Conservation (phyloP, 2,797 vertebrate genomes). For the Eulemur mongoz region DNA sequence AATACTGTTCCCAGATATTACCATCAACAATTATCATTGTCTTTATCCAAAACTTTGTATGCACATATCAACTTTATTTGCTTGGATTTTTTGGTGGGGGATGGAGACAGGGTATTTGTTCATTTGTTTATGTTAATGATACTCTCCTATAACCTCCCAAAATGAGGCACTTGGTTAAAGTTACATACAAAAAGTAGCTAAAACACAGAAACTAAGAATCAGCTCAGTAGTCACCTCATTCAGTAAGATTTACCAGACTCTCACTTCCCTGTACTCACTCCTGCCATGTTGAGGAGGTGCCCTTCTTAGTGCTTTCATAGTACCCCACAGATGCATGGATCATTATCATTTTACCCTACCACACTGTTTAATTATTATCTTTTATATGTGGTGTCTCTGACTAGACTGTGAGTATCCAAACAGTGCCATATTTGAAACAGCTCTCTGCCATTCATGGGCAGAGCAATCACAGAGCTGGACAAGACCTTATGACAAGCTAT, state of each 20-base stretch:
- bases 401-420: neutral
- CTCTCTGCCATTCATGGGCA: neutral
- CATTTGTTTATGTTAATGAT: neutral
- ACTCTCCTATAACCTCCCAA: neutral
- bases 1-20: neutral
- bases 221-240: neutral
- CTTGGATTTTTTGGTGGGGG: neutral
- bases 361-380: neutral
- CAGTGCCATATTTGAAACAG: neutral
- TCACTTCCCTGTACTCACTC: neutral
- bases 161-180: neutral
- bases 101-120: neutral
- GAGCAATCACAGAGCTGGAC: neutral
- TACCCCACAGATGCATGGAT: accelerated
- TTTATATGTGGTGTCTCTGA: neutral
- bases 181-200: neutral
- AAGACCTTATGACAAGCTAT: neutral
- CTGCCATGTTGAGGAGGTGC: neutral
- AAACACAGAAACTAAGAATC: neutral
- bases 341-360: neutral
- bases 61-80: neutral
- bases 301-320: neutral
- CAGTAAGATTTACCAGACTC: neutral
- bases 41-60: neutral
- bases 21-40: neutral